Conservation (phyloP, 2,888 invertebrate species). For the Lasioglossum figueresi region DNA sequence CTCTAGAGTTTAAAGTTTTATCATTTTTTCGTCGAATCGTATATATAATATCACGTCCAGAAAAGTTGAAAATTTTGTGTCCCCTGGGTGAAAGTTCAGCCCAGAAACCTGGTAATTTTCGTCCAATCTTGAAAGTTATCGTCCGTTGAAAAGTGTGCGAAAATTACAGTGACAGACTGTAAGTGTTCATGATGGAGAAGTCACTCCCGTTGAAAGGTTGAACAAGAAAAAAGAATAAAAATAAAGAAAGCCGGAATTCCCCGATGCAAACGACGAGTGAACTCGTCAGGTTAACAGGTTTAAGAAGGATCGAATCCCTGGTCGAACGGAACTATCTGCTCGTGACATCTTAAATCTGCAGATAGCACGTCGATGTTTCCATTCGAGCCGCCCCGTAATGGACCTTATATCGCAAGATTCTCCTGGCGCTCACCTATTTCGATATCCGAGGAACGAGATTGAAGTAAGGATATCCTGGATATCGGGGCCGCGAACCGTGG, state of each 20-base stretch:
- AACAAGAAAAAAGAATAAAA: neutral
- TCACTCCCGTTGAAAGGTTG: neutral
- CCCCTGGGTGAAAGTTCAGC: too few species aligned
- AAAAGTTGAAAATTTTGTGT: too few species aligned
- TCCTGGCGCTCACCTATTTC: slow-evolving; percentile 35
- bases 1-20: too few species aligned
- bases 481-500: neutral
- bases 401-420: slow-evolving; percentile 48
- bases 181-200: neutral
- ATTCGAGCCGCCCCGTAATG: slow-evolving; percentile 39
- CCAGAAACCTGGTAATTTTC: too few species aligned
- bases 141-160: neutral
- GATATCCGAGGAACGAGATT: slow-evolving; percentile 34
- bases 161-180: neutral
- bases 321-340: slow-evolving; percentile 19
- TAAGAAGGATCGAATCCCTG: neutral
- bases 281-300: neutral
- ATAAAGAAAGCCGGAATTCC: neutral
- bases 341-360: slow-evolving; percentile 23
- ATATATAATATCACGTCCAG: too few species aligned
- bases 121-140: neutral
- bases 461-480: slow-evolving; percentile 41
- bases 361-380: slow-evolving; percentile 42
- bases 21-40: too few species aligned
- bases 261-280: neutral